A percentile compares a stretch with the other conserved stretches of the same genome.
phyloP scores from a whole-genome alignment of 2,797 vertebrate genomes.

The Apogon hyalosoma region DNA sequence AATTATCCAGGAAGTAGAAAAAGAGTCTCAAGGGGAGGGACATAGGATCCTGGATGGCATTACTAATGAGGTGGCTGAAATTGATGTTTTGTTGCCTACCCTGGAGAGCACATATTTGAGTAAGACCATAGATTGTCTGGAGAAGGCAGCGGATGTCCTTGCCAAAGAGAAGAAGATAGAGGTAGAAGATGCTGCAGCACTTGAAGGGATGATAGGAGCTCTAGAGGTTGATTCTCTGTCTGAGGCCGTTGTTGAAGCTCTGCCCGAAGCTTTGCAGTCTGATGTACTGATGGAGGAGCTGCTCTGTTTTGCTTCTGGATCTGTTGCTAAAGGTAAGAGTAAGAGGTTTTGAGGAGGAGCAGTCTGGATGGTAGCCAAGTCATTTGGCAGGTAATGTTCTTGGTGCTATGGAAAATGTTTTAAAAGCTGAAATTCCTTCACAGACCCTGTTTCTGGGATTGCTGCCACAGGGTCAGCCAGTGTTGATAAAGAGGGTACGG shows the following conservation, averaged over 20 bases:
- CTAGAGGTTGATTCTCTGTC: constrained; percentile 2
- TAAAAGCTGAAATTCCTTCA: not conserved
- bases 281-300: constrained; percentile 34
- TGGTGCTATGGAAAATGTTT: not conserved
- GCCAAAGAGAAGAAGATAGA: constrained; percentile 7
- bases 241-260: constrained; percentile 7
- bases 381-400: not conserved
- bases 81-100: constrained; percentile 15
- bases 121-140: constrained; percentile 16
- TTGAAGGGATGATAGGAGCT: constrained; percentile 11
- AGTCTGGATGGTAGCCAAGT: constrained; percentile 16
- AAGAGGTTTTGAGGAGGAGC: not conserved
- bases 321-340: not conserved
- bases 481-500: not conserved
- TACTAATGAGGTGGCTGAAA: constrained; percentile 32
- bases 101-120: constrained; percentile 17
- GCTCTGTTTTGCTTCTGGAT: constrained; percentile 11
- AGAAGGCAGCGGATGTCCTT: constrained; percentile 27
- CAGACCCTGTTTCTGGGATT: not conserved
- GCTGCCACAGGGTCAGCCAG: not conserved
- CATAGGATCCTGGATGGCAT: constrained; percentile 8
- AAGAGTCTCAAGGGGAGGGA: not conserved
- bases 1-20: not conserved
- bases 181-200: not conserved
- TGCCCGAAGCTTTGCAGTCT: constrained; percentile 30